Base-by-base conservation (phyloP, 2,113 vertebrate genomes). In the Vidua macroura region DNA sequence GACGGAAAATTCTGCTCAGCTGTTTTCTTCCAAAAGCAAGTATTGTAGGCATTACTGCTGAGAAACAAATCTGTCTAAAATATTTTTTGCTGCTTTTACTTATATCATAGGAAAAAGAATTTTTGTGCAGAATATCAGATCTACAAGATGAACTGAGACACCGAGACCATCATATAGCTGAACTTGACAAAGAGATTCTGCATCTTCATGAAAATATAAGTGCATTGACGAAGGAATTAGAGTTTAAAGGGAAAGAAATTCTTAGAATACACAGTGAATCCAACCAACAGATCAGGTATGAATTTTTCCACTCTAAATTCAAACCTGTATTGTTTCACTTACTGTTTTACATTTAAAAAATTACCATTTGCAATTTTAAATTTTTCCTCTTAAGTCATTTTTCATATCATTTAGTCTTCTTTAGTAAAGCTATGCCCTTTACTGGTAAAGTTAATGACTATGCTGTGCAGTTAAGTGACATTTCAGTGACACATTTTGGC, bases 201-300 rank as follows among this genome's bases (percentile, higher is more conserved):
- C 98, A 98, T 24, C 98, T 99, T 90, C 99, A 99, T 88, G 99
- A 99, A 96, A 99, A 99, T 88, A 99, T 99, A 97, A 99, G 98
- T 98, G 98, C 98, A 17, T 97, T 99, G 93, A 99, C 99, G 7
- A 99, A 99, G 94, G 99, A 99, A 96, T 96, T 99, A 97, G 99
- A 99, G 97, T 98, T 99, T 73, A 99, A 99, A 97, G 99, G 99
- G 86, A 99, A 99, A 91, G 99, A 99, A 98, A 98, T 99, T 95
- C 98, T 99, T 60, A 99, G 99, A 98, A 99, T 99, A 97, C 99
- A 99, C 94, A 99, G 99, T 64, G 99, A 99, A 96, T 99, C 99
- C 95, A 99, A 99, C 92, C 99, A 99, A 83, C 99, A 99, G 96
- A 99, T 99, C 97, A 99, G 99, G 99, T 99, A 97, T 92, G 95